These are phyloP conservation scores for Branchellion lobata DNA, from an alignment of 2,888 invertebrate species.

Conservation along the genomic window DNA sequence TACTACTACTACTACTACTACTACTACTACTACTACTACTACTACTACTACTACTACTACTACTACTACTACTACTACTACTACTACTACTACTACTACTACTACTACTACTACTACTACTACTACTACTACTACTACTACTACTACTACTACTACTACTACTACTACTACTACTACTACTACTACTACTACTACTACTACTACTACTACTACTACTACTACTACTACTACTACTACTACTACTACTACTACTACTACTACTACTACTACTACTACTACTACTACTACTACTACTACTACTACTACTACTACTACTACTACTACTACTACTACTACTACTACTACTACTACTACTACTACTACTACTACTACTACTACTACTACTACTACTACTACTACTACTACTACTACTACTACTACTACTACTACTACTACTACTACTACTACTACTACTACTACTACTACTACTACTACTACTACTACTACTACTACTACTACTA, in stretches of 20 bases:
- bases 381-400: slow-evolving; percentile 17
- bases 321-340: slow-evolving; percentile 22
- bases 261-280: slow-evolving; percentile 40
- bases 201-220: slow-evolving; percentile 37
- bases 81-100: slow-evolving; percentile 4
- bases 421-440: slow-evolving; percentile 4
- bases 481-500: slow-evolving; percentile 4
- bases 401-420: slow-evolving; percentile 10
- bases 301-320: slow-evolving; percentile 29
- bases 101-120: slow-evolving; percentile 7
- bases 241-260: slow-evolving; percentile 40
- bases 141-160: slow-evolving; percentile 12
- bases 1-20: slow-evolving; percentile 17
- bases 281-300: slow-evolving; percentile 36
- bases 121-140: slow-evolving; percentile 2
- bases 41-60: not conserved
- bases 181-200: slow-evolving; percentile 23
- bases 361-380: slow-evolving; percentile 23
- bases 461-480: not conserved
- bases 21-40: slow-evolving; percentile 1
- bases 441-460: slow-evolving; percentile 17
- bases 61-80: slow-evolving; percentile 4
- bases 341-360: slow-evolving; percentile 11
- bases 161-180: slow-evolving; percentile 9
- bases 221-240: slow-evolving; percentile 39